Evolutionary conservation across 2,113 vertebrate genomes (phyloP).

Genomic region (Suricata suricatta): DNA sequence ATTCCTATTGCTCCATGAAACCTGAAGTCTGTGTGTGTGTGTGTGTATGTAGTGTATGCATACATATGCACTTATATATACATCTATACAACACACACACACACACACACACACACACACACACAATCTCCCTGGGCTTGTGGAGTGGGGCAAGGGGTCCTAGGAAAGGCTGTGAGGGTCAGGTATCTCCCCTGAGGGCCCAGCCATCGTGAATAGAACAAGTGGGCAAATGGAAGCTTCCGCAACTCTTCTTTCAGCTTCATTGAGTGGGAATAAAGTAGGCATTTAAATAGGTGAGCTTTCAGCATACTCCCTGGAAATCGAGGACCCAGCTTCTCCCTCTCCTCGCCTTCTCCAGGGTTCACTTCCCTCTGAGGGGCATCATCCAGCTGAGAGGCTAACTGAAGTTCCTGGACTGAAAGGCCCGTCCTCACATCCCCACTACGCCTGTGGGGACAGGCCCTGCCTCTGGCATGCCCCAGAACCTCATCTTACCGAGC

Average conservation of each 20-base stretch:
- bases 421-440: neutral
- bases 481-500: neutral
- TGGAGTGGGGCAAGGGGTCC: neutral
- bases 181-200: neutral
- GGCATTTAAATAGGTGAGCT: neutral
- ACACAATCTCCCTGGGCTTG: neutral
- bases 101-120: neutral
- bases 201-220: neutral
- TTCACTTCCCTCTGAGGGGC: neutral
- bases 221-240: neutral
- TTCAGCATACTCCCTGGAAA: neutral
- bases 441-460: accelerated
- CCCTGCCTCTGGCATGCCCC: no score
- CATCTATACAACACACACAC: no score
- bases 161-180: accelerated
- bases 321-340: neutral
- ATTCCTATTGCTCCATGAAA: neutral
- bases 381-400: neutral
- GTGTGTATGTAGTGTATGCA: no score
- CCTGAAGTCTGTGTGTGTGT: neutral
- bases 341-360: neutral
- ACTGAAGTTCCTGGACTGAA: neutral
- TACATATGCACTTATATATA: no score
- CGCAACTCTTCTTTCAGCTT: neutral
- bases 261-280: neutral